A percentile compares a stretch with the other conserved stretches of the same genome.
These are phyloP conservation scores for Chrysolina oricalcia DNA, from an alignment of 2,888 invertebrate genomes.

Conservation along the genomic window DNA sequence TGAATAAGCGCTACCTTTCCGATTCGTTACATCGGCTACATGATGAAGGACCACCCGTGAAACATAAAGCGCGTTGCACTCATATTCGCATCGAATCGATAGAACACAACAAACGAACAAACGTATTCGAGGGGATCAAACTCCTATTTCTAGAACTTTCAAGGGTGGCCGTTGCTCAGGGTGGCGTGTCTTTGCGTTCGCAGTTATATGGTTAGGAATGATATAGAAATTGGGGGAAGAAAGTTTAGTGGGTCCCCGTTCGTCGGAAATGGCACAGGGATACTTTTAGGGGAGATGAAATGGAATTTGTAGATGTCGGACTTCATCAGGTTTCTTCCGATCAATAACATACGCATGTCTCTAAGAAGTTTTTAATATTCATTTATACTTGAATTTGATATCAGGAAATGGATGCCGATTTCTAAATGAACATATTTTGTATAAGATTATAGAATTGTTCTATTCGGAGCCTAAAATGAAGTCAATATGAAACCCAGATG, in stretches of 20 bases:
- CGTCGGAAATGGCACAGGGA: constrained; percentile 23
- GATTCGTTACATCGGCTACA: neutral
- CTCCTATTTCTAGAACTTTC: constrained; percentile 22
- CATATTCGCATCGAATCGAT: constrained; percentile 43
- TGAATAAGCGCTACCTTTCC: neutral
- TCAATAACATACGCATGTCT: neutral
- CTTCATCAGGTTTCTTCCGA: constrained; percentile 13
- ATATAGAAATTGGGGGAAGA: constrained; percentile 39
- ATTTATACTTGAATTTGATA: neutral
- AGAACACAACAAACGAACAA: constrained; percentile 32
- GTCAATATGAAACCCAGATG: no score
- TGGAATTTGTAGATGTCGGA: constrained; percentile 11
- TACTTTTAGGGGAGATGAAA: constrained; percentile 19
- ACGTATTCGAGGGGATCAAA: constrained; percentile 29
- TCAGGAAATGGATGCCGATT: neutral
- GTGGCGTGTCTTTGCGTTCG: constrained; percentile 16
- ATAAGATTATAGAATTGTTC: no score
- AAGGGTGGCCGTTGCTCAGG: constrained; percentile 4
- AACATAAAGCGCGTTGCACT: constrained; percentile 46
- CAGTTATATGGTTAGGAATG: constrained; percentile 34
- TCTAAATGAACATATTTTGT: no score
- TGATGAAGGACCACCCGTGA: neutral
- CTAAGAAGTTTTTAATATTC: neutral
- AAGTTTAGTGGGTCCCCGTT: constrained; percentile 43
- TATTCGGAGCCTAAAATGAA: no score